These are phyloP conservation scores for Lepus oiostolus DNA, from an alignment of 2,797 vertebrate genomes.

Conservation along the genomic window DNA sequence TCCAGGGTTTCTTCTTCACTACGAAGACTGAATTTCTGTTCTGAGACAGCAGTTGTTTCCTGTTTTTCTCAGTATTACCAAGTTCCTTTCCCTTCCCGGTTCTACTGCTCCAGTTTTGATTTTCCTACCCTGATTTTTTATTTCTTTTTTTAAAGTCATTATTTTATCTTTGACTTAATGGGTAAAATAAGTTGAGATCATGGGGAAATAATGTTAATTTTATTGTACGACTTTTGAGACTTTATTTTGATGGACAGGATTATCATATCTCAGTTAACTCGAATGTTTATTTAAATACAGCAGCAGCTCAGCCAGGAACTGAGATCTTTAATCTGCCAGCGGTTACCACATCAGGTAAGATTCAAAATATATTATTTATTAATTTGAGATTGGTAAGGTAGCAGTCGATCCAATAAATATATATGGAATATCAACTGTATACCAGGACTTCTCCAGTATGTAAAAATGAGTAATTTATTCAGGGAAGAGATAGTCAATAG, in stretches of 20 bases:
- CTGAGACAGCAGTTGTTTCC: neutral
- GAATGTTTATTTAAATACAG: slow-evolving; percentile 89
- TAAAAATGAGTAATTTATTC: neutral
- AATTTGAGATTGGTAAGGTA: neutral
- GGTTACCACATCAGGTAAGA: slow-evolving; percentile 97
- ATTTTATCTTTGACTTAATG: slow-evolving; percentile 1
- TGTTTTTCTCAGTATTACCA: neutral
- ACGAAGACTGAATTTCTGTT: neutral
- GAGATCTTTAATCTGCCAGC: slow-evolving; percentile 99
- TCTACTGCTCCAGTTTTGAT: neutral
- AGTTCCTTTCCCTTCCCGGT: neutral
- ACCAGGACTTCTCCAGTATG: neutral
- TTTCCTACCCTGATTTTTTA: neutral
- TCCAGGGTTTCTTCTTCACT: neutral
- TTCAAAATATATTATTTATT: neutral
- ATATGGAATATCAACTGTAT: neutral
- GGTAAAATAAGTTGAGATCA: slow-evolving; percentile 7
- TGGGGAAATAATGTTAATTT: slow-evolving; percentile 60
- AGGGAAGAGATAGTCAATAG: neutral
- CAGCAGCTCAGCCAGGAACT: slow-evolving; percentile 97
- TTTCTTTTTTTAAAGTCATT: neutral
- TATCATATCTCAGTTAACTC: slow-evolving; percentile 59
- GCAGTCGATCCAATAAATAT: neutral
- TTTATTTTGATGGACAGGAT: slow-evolving; percentile 9
- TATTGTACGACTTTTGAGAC: slow-evolving; percentile 47